Base-by-base conservation (phyloP, 1,140 invertebrate genomes). In the Apis cerana region DNA sequence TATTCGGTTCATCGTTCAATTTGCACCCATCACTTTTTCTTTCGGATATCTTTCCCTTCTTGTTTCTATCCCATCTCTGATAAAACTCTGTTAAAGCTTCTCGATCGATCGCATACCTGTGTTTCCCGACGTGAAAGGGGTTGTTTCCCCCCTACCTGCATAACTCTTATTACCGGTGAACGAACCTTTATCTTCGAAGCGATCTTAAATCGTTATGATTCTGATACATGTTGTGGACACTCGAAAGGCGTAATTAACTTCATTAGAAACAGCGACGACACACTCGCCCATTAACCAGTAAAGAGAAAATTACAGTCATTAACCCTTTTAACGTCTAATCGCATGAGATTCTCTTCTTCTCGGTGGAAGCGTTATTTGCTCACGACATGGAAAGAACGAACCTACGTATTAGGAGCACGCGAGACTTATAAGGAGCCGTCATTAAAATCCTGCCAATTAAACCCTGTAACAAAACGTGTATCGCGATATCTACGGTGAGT, bases 391-490 rank as follows among this genome's bases (percentile, higher is more conserved):
- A 83, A 82, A 64, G 68, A 75, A 19, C 75, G 59, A 64, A 59
- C 54, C 74, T 69, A 58, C 58, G 70, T 67, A 83, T 89, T 89
- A 82, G 70, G 59, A 80, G 59, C 88, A 89, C 87, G 88, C 87
- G 64, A 89, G 80, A 84, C 68, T 69, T 83, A 64, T 86, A 83
- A 87, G 64, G 80, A 81, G 54, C 54, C 69, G 65, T 87, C 80
- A 61, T 89, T 89, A 82, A 83, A 87, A 87, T 79, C 59, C 43
- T 71, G 69, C 81, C 83, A 89, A 89, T 89, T 87, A 87, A 89
- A 80, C 74, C 43, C 43, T 23, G 69, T 80, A 81, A 80, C 58
- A 52, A 67, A 81, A 87, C 75, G 56, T 65, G n/a, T 70, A 74
- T 79, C 64, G 59, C 33, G 76, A 88, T 54, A 9, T 72, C 71